A percentile compares a stretch with the other conserved stretches of the same genome.
Evolutionary conservation across 1,140 invertebrate genomes (phyloP).

Genomic region (Diprion similis): DNA sequence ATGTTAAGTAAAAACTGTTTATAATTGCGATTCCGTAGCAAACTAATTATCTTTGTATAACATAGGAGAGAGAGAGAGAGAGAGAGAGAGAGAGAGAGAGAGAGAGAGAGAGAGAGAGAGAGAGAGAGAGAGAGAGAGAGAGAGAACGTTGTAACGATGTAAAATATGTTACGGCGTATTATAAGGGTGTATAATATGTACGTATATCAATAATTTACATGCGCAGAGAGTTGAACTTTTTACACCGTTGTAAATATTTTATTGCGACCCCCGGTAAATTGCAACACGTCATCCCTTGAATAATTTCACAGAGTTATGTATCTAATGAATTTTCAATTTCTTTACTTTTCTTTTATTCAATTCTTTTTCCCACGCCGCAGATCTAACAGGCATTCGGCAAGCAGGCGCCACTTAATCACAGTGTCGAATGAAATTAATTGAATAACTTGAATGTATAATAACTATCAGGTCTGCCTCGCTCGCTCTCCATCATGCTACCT

Average conservation of each 20-base stretch:
- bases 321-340: too few relatives aligned
- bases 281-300: too few relatives aligned
- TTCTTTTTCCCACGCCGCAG: too few relatives aligned
- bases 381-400: too few relatives aligned
- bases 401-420: neutral
- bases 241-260: too few relatives aligned
- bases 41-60: neutral
- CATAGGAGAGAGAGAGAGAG: neutral
- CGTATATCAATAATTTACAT: neutral
- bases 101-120: neutral
- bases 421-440: neutral
- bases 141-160: neutral
- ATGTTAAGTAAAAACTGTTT: too few relatives aligned
- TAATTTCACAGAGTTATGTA: too few relatives aligned
- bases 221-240: neutral
- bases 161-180: neutral
- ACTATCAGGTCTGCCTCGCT: too few relatives aligned
- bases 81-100: neutral
- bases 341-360: too few relatives aligned
- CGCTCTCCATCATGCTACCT: too few relatives aligned
- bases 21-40: neutral
- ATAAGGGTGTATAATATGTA: neutral
- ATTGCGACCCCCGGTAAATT: too few relatives aligned
- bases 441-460: too few relatives aligned
- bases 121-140: slow-evolving; percentile 3